These are phyloP conservation scores for Dascyllus trimaculatus DNA, from an alignment of 2,113 vertebrate species.

Conservation along the genomic window DNA sequence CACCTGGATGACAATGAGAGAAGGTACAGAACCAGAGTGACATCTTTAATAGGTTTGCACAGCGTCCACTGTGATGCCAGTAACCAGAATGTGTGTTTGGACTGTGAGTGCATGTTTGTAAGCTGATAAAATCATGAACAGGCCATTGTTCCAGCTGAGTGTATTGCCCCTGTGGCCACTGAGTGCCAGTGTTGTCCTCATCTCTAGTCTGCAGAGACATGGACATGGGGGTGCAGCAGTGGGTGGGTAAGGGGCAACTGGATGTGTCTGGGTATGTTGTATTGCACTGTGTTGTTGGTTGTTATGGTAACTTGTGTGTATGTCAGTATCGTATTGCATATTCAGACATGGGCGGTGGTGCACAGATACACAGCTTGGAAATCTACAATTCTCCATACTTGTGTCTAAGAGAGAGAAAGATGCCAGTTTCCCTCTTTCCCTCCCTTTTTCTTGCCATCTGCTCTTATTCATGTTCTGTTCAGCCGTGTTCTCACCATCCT, in stretches of 20 bases:
- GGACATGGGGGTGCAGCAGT: constrained; percentile 37
- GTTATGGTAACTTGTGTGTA: constrained; percentile 51
- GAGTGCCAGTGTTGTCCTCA: constrained; percentile 69
- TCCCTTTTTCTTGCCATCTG: constrained; percentile 60
- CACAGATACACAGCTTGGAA: constrained; percentile 51
- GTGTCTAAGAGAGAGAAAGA: constrained; percentile 27
- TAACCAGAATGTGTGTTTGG: not conserved
- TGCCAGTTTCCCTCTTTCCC: constrained; percentile 20
- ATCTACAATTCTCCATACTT: constrained; percentile 57
- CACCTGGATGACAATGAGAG: constrained; percentile 98
- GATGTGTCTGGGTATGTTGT: constrained; percentile 34
- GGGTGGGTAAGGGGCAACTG: constrained; percentile 27
- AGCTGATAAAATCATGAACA: constrained; percentile 29
- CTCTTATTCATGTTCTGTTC: constrained; percentile 49
- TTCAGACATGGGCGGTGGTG: constrained; percentile 59
- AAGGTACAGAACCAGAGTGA: constrained; percentile 85
- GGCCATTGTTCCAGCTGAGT: constrained; percentile 30
- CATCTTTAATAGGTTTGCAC: not conserved
- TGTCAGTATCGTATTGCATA: constrained; percentile 49
- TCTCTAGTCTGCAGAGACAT: constrained; percentile 20
- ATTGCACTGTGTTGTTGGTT: constrained; percentile 46
- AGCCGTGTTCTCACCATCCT: constrained; percentile 41
- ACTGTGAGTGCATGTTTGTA: constrained; percentile 12
- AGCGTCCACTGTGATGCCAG: constrained; percentile 18
- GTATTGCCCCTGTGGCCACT: constrained; percentile 57